phyloP scores from a whole-genome alignment of 2,797 vertebrate species.

The Spondyliosoma cantharus region DNA sequence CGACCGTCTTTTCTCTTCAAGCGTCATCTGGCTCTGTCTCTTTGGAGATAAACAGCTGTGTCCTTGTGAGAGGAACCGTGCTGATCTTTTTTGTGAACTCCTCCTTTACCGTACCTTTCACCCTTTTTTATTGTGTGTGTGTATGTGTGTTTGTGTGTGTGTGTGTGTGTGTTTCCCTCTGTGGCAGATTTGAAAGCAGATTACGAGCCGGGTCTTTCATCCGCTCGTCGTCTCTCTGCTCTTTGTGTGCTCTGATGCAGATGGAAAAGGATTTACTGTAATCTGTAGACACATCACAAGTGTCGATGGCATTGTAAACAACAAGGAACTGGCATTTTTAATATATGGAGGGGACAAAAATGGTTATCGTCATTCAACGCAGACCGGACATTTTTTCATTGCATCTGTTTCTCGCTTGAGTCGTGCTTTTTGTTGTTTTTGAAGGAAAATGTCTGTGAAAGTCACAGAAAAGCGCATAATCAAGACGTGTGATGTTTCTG shows the following conservation, averaged over 20 bases:
- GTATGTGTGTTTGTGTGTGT: not conserved
- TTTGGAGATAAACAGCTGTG: conserved; percentile 75
- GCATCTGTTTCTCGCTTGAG: conserved; percentile 42
- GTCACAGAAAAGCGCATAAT: conserved; percentile 32
- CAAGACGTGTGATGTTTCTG: conserved; percentile 43
- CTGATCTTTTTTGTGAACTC: conserved; percentile 49
- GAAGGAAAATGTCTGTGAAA: conserved; percentile 31
- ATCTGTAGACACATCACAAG: conserved; percentile 64
- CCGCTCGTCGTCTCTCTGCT: conserved; percentile 20
- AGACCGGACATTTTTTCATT: conserved; percentile 31
- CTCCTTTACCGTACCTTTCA: conserved; percentile 42
- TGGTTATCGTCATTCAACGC: conserved; percentile 38
- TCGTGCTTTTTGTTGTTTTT: conserved; percentile 36
- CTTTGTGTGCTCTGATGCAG: conserved; percentile 50
- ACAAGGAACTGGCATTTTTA: conserved; percentile 38
- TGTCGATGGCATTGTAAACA: conserved; percentile 60
- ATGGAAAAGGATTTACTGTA: conserved; percentile 66
- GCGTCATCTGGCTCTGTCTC: conserved; percentile 53
- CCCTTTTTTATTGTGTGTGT: not conserved
- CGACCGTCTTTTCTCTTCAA: conserved; percentile 38
- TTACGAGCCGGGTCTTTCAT: conserved; percentile 56
- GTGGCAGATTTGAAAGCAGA: conserved; percentile 68
- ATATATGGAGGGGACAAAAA: conserved; percentile 28
- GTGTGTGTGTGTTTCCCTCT: conserved; percentile 2
- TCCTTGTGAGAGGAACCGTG: conserved; percentile 64